Base-by-base conservation (phyloP, 2,113 vertebrate genomes). In the Proterorhinus semilunaris region DNA sequence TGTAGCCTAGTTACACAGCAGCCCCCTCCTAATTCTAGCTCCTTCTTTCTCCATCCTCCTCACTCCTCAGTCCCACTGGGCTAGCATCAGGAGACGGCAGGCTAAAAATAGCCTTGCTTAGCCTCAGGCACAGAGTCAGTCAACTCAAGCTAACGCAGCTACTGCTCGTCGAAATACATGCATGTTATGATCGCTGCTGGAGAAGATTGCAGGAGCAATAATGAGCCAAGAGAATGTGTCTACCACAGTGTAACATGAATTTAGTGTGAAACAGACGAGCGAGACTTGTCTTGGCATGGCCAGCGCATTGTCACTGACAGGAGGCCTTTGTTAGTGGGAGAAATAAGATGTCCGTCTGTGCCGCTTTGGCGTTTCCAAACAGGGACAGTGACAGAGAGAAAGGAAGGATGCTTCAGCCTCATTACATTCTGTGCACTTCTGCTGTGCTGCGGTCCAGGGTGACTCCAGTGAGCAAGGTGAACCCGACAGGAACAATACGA, bases 401-500 rank as follows among this genome's bases (percentile, higher is more conserved):
- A 86, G 84, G 84, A 86, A 86, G 87, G 87, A 87, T 76, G 80
- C 75, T 76, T 66, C 77, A 6, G 75, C 75, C 84, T 89, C 86
- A 88, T 91, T 89, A 89, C 84, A 89, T 87, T 87, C 87, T 86
- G 72, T 1, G 63, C 86, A 68, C 83, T 84, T 85, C 81, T 86
- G 71, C 80, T 82, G 85, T 75, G 78, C 81, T 74, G 71, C 68
- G 59, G 67, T 84, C 83, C 88, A 77, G 78, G 84, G 86, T 86
- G 88, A 89, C 85, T 87, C 76, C 65, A 36, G 74, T 16, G 69
- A 66, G 47, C 85, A 89, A 89, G 89, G 89, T 89, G 87, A 90
- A 85, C 75, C 69, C 74, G 83, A 88, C 85, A 81, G 88, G 82
- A 85, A 88, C 87, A 85, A 89, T 86, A 82, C 76, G 62, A 90